phyloP scores from a whole-genome alignment of 2,797 vertebrate genomes.

The Xenentodon cancila region DNA sequence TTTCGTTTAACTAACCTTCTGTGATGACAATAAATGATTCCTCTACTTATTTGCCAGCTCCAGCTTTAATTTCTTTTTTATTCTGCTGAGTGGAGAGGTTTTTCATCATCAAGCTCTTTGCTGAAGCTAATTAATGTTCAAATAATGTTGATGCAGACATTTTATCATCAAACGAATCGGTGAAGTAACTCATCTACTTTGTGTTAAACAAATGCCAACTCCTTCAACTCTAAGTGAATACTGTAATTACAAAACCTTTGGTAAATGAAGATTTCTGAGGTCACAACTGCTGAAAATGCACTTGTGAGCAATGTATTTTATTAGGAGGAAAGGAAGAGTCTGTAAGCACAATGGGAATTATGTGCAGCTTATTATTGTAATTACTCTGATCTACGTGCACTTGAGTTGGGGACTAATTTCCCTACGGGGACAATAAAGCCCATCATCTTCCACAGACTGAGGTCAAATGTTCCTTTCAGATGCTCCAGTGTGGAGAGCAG shows the following conservation, averaged over 20 bases:
- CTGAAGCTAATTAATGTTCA: background rate
- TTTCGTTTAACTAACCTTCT: slow-evolving; percentile 5
- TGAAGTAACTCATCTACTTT: background rate
- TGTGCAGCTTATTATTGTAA: no score
- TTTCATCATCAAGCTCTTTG: background rate
- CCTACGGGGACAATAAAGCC: no score
- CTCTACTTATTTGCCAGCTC: slow-evolving; percentile 5
- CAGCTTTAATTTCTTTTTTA: background rate
- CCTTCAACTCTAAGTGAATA: background rate
- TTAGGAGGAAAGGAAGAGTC: no score
- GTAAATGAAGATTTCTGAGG: background rate
- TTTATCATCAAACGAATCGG: background rate
- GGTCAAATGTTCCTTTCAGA: slow-evolving; percentile 4
- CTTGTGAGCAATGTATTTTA: no score
- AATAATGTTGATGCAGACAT: background rate
- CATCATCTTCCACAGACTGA: no score
- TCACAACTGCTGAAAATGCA: background rate
- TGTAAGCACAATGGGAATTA: no score
- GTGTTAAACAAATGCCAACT: background rate
- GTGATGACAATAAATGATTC: slow-evolving; percentile 2
- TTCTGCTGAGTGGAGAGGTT: slow-evolving; percentile 8
- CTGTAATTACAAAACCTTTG: background rate
- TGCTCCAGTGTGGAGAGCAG: slow-evolving; percentile 26
- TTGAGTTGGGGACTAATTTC: no score
- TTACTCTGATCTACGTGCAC: no score